Evolutionary conservation across 2,888 invertebrate genomes (phyloP).

Genomic region (Yponomeuta malinellus): DNA sequence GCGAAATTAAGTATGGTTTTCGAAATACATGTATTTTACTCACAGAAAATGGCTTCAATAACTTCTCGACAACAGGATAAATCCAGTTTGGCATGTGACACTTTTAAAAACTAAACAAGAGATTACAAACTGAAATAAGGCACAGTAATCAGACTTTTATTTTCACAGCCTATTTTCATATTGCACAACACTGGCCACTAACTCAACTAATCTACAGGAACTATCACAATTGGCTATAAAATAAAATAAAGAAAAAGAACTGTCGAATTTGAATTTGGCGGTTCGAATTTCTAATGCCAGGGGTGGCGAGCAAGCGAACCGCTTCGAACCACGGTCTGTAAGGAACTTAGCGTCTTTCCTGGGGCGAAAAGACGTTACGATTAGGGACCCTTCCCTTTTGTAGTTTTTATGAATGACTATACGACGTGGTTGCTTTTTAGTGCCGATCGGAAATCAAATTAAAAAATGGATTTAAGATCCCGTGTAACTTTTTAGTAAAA

Average conservation of each 20-base stretch:
- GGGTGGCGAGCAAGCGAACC: conserved; percentile 47
- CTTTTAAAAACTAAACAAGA: not conserved
- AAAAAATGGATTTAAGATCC: not conserved
- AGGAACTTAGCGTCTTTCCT: conserved; percentile 59
- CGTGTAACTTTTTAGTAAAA: too few relatives aligned
- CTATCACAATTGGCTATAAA: not conserved
- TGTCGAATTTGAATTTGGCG: conserved; percentile 34
- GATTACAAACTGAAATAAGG: conserved; percentile 18
- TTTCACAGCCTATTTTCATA: conserved; percentile 8
- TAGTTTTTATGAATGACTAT: conserved; percentile 42
- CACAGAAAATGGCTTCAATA: not conserved
- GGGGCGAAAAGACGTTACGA: conserved; percentile 69
- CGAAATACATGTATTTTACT: too few relatives aligned
- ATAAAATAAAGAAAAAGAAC: not conserved
- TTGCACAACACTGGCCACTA: conserved; percentile 18
- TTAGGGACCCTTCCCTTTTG: conserved; percentile 54
- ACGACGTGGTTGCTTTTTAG: conserved; percentile 46
- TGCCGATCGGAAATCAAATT: conserved; percentile 27
- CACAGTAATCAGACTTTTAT: conserved; percentile 44
- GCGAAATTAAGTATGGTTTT: not conserved
- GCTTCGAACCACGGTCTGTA: conserved; percentile 59
- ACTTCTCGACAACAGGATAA: not conserved
- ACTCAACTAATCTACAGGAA: conserved; percentile 7
- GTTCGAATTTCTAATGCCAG: conserved; percentile 21
- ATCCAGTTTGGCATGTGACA: not conserved